These are phyloP conservation scores for Carcina quercana DNA, from an alignment of 2,888 invertebrate species.

Conservation along the genomic window DNA sequence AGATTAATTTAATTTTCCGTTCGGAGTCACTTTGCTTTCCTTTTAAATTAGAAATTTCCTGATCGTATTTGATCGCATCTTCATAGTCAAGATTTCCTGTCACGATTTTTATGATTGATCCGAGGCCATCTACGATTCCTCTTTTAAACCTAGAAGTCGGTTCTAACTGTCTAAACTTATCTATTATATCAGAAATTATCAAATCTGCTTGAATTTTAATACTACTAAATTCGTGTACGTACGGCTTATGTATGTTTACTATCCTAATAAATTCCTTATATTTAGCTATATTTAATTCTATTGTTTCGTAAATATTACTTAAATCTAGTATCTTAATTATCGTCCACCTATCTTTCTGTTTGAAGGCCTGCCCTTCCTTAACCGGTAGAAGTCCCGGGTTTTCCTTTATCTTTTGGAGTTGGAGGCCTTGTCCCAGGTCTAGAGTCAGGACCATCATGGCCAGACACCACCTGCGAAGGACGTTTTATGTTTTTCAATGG, in stretches of 20 bases:
- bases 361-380: slow-evolving; percentile 1
- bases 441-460: not conserved
- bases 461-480: slow-evolving; percentile 6
- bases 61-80: not conserved
- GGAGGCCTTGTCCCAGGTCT: slow-evolving; percentile 3
- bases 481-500: slow-evolving; percentile 13
- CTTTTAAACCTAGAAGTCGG: not conserved
- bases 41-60: not conserved
- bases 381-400: slow-evolving; percentile 5
- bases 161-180: not conserved
- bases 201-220: not conserved
- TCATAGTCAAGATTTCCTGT: not conserved
- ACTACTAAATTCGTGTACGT: not conserved
- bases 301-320: not conserved
- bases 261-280: not conserved
- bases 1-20: not conserved
- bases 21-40: not conserved
- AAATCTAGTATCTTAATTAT: slow-evolving; percentile 3
- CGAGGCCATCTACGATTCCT: not conserved
- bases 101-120: not conserved
- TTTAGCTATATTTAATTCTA: not conserved
- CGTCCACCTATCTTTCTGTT: slow-evolving; percentile 2
- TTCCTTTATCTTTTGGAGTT: slow-evolving; percentile 3
- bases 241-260: not conserved
- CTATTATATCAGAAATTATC: not conserved